Evolutionary conservation across 2,888 invertebrate genomes (phyloP), one percentile per base, ranked within the genome.

Genomic region (Pheosia tremula): DNA sequence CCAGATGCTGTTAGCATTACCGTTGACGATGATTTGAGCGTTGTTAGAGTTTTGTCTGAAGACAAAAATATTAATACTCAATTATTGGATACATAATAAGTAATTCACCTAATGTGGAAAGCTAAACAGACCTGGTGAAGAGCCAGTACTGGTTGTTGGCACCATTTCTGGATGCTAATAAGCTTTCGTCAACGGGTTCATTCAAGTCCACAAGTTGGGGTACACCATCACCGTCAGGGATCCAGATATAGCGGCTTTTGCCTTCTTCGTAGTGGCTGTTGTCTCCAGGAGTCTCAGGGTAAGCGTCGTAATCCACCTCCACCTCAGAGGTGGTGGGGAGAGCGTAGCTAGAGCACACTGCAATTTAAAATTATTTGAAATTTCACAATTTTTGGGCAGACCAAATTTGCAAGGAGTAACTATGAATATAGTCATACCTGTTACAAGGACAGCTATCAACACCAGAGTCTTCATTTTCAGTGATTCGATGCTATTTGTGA

Each of bases 201-300:
- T 84, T 62, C 1, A 88, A 75, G 67, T 89, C 89, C 3, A 88
- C 86, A 6, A 88, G 69, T 2, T 78, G 80, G 0, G 85, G 85
- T 0, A 73, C 73, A 4, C 83, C 85, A 5, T 87, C 79, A 5
- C 83, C 81, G 68, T 88, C 85, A 2, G 87, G 85, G 80, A 88
- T 87, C 86, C 85, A 88, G 39, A 88, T 80, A 70, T 84, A 88
- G 13, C 82, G 85, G 68, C 84, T 85, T 53, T 75, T 79, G 0
- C 43, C 43, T 9, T 43, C 43, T 9, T 9, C 43, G 10, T 43
- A 88, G 70, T 86, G 81, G 63, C 85, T 85, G 63, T 87, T 87
- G 62, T 87, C 85, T 37, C 80, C 80, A 4, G 87, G 87, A 24
- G 77, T 56, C 5, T 56, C 7, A 39, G 41, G 41, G 41, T 41